Evolutionary conservation across 1,140 invertebrate species (phyloP), one percentile per base, ranked within the genome.

Genomic region (Ectropis grisescens): DNA sequence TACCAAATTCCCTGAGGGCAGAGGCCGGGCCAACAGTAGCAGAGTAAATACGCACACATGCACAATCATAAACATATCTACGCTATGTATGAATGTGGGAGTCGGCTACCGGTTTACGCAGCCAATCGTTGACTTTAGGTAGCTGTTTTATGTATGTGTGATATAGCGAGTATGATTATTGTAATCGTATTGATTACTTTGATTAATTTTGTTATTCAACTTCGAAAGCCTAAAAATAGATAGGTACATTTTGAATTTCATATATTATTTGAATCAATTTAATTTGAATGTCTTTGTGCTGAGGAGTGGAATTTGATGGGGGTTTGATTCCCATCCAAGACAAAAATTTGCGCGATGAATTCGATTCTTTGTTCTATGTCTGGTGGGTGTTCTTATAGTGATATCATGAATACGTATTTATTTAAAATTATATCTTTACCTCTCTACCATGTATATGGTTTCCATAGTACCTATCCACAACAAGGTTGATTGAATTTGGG

Each of bases 81-180:
- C 26, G 41, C 37, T 45, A 31, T 29, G 47, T 48, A 41, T 56
- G 36, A 45, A 41, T 41, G 40, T 48, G 47, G 37, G 36, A 49
- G 38, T 16, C 38, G 24, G 78, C 78, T 80, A 82, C 78, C 76
- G 76, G 79, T 58, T 78, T 82, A 81, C 76, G 74, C 74, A 49
- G 45, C 74, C 76, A 81, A 82, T 80, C 65, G 69, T 64, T 66
- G 47, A 26, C 29, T 47, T 48, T 54, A 48, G 43, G 52, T 56
- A 48, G 42, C 30, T 31, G 12, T 38, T 30, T 5, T 9, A 22
- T 4, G 19, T 9, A 9, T 22, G 19, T 22, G 4, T 22, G 9
- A 22, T 5, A 4, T 4, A 22, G 19, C 4, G 19, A 9, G 19
- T 22, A 22, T 9, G 4, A 22, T 22, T 4, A 22, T 4, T 5